phyloP scores from a whole-genome alignment of 1,140 invertebrate species.

The Zaprionus tsacasi region DNA sequence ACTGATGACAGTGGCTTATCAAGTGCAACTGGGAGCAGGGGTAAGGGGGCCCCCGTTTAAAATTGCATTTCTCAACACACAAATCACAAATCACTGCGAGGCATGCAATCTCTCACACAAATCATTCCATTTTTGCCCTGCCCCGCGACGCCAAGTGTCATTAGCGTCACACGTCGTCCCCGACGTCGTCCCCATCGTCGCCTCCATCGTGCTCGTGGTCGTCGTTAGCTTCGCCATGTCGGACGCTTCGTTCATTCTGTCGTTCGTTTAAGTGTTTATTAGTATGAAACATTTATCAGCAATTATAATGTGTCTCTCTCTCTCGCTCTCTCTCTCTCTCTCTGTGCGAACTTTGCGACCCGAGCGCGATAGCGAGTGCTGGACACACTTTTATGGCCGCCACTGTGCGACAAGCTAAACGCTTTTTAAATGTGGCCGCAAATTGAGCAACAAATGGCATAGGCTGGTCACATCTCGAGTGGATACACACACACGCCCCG shows the following conservation, averaged over 20 bases:
- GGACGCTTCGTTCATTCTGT: slow-evolving; percentile 4
- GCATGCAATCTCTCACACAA: slow-evolving; percentile 82
- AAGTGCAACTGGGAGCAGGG: slow-evolving; percentile 23
- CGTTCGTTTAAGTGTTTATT: slow-evolving; percentile 68
- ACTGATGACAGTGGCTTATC: slow-evolving; percentile 79
- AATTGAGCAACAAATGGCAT: slow-evolving; percentile 66
- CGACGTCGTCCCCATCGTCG: not conserved
- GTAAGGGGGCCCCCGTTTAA: slow-evolving; percentile 56
- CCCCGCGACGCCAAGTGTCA: slow-evolving; percentile 68
- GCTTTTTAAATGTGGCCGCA: slow-evolving; percentile 70
- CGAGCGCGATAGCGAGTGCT: slow-evolving; percentile 52
- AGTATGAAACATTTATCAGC: slow-evolving; percentile 80
- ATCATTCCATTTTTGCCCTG: slow-evolving; percentile 73
- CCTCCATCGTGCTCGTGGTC: slow-evolving; percentile 12
- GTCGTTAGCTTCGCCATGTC: slow-evolving; percentile 36
- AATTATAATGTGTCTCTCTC: slow-evolving; percentile 58
- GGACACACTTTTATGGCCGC: slow-evolving; percentile 31
- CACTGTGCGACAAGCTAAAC: slow-evolving; percentile 63
- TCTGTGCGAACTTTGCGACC: slow-evolving; percentile 65
- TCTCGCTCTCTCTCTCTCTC: no score
- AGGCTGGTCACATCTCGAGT: slow-evolving; percentile 55
- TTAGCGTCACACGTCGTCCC: slow-evolving; percentile 72
- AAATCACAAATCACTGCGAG: slow-evolving; percentile 80
- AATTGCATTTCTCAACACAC: slow-evolving; percentile 81
- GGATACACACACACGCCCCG: slow-evolving; percentile 36